Evolutionary conservation across 2,113 vertebrate species (phyloP), one percentile per base, ranked within the genome.

Genomic region (Callospermophilus lateralis): DNA sequence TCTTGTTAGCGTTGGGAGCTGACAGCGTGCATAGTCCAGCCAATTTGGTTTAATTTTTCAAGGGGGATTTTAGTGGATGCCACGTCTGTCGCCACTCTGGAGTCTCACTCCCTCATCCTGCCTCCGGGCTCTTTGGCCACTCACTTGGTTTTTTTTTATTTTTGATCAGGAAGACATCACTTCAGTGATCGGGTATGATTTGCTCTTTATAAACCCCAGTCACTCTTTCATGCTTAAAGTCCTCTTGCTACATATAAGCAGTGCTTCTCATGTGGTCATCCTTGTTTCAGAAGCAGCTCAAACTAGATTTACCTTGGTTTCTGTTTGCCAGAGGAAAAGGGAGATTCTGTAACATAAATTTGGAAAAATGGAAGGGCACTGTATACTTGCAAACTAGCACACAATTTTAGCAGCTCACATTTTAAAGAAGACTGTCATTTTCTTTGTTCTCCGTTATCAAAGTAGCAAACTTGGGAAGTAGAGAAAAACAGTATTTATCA

Each of bases 31-130:
- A 22, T 84, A 84, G 89, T 72, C 92, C 68, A 97, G 97, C 81
- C 91, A 97, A 97, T 96, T 94, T 95, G 96, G 97, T 97, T 97
- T 96, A 94, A 97, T 97, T 97, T 98, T 98, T 97, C 95, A 96
- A 93, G 94, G 84, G 94, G 85, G 94, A 92, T 97, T 97, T 97
- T 65, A 68, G 87, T 51, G 86, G 93, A 70, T 51, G 74, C 63
- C 53, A 72, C 2, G 0, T 76, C 51, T 37, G 8, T 67, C 17
- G 5, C 48, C n/a, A 53, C 87, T 96, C 68, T 91, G 51, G 93
- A 97, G 85, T 65, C 34, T 0, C 11, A 16, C 96, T 97, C 72
- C 90, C 95, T 96, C 96, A 28, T 83, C 94, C 70, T 2, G 45
- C 84, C 48, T 93, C 39, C 42, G 3, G 53, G 79, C 84, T 93